Percentiles rank a stretch among this genome's conserved stretches.
Conservation (phyloP, 2,113 vertebrate genomes). For the Brachyhypopomus occidentalis region DNA sequence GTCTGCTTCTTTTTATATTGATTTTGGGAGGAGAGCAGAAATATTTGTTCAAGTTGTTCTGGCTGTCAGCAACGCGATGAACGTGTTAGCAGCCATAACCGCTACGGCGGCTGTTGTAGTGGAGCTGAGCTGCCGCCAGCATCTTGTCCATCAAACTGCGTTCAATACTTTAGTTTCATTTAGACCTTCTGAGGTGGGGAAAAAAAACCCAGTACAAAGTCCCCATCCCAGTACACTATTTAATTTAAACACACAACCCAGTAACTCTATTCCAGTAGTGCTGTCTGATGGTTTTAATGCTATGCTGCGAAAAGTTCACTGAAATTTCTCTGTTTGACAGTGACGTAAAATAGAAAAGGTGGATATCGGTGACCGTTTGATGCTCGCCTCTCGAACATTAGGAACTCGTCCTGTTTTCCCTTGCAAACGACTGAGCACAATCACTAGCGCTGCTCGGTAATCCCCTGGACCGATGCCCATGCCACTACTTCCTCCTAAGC, state of each 20-base stretch:
- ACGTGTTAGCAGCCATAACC: constrained; percentile 6
- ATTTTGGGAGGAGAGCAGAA: constrained; percentile 19
- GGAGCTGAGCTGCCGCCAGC: not conserved
- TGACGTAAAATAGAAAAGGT: not conserved
- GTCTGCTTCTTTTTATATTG: not conserved
- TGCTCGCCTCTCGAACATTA: not conserved
- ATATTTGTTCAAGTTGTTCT: not conserved
- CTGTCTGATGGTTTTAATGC: too few species aligned
- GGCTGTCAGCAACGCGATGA: constrained; percentile 2
- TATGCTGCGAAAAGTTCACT: too few species aligned
- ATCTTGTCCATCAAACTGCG: not conserved
- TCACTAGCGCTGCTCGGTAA: constrained; percentile 27
- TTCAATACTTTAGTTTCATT: not conserved
- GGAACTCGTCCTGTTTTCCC: not conserved
- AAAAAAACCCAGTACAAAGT: not conserved
- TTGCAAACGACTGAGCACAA: not conserved
- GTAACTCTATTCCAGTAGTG: too few species aligned
- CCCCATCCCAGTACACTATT: too few species aligned
- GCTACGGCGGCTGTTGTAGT: constrained; percentile 10
- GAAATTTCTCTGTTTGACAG: too few species aligned
- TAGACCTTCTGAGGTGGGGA: not conserved
- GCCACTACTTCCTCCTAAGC: constrained; percentile 38
- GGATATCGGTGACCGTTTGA: not conserved
- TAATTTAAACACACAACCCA: too few species aligned
- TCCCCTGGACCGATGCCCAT: constrained; percentile 48